Percentiles rank a stretch among this genome's conserved stretches.
phyloP scores from a whole-genome alignment of 2,888 invertebrate genomes.

The Nephrotoma flavescens region DNA sequence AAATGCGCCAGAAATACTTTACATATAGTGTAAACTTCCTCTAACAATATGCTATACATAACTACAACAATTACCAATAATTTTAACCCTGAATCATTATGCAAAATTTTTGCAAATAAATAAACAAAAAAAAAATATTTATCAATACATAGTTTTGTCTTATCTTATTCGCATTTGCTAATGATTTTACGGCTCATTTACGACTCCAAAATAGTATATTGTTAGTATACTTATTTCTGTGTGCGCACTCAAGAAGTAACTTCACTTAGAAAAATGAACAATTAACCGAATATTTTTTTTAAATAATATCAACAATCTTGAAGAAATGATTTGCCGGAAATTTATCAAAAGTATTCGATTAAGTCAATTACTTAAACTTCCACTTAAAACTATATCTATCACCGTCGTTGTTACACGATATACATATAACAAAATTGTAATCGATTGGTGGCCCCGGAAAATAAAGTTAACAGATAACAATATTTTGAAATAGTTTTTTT shows the following conservation, averaged over 20 bases:
- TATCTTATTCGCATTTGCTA: background rate
- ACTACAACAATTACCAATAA: background rate
- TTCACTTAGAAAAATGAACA: background rate
- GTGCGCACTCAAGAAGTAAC: background rate
- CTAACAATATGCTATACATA: background rate
- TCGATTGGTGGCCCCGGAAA: background rate
- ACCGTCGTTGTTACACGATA: too few species aligned
- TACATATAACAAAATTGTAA: too few species aligned
- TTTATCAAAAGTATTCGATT: background rate
- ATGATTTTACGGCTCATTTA: background rate
- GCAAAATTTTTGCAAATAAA: background rate
- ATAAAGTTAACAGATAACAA: background rate
- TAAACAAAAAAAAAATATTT: background rate
- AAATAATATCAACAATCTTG: background rate
- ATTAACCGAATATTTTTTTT: background rate
- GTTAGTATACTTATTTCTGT: background rate
- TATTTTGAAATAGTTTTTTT: background rate
- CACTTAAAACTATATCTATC: background rate
- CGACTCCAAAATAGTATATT: background rate
- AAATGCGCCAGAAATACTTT: background rate
- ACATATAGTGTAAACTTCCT: background rate
- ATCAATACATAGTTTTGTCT: background rate
- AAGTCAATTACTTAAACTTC: background rate
- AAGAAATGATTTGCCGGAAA: background rate
- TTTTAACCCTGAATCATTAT: background rate